phyloP scores from a whole-genome alignment of 30 jellyfish, hydroid and myxozoan species.

The Hydractinia symbiolongicarpus region DNA sequence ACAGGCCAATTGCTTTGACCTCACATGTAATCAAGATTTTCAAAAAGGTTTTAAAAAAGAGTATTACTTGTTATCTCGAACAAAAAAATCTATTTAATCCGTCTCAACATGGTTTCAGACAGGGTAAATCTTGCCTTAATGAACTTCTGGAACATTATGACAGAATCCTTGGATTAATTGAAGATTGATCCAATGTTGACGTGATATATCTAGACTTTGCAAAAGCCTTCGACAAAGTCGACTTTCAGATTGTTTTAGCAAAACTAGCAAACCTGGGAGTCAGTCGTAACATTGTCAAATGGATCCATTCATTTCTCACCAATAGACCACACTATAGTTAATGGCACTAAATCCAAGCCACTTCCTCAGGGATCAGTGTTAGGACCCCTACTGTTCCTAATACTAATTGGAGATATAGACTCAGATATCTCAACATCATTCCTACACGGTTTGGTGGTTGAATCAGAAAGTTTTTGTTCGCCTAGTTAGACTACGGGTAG shows the following conservation, averaged over 20 bases:
- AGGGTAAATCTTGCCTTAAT: slow-evolving; percentile 30
- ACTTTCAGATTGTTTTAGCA: background rate
- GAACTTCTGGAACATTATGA: slow-evolving; percentile 19
- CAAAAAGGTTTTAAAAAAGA: slow-evolving; percentile 15
- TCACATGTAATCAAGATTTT: slow-evolving; percentile 26
- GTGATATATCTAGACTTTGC: slow-evolving; percentile 22
- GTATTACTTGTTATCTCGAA: too few relatives aligned
- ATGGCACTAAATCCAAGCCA: too few relatives aligned
- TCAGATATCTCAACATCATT: too few relatives aligned
- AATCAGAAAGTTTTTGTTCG: too few relatives aligned
- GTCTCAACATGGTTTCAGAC: slow-evolving; percentile 27
- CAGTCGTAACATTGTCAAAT: background rate
- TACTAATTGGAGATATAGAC: too few relatives aligned
- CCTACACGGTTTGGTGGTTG: too few relatives aligned
- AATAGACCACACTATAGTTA: too few relatives aligned
- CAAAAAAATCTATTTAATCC: background rate
- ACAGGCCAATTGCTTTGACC: slow-evolving; percentile 33
- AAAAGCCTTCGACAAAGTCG: slow-evolving; percentile 31
- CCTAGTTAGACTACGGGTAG: too few relatives aligned
- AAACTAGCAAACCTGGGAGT: slow-evolving; percentile 1
- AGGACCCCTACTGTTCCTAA: too few relatives aligned
- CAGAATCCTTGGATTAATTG: background rate
- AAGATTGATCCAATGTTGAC: slow-evolving; percentile 12
- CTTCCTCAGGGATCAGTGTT: too few relatives aligned
- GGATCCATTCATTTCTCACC: slow-evolving; percentile 28